A percentile compares a stretch with the other conserved stretches of the same genome.
Evolutionary conservation across 2,113 vertebrate genomes (phyloP).

Genomic region (Scortum barcoo): DNA sequence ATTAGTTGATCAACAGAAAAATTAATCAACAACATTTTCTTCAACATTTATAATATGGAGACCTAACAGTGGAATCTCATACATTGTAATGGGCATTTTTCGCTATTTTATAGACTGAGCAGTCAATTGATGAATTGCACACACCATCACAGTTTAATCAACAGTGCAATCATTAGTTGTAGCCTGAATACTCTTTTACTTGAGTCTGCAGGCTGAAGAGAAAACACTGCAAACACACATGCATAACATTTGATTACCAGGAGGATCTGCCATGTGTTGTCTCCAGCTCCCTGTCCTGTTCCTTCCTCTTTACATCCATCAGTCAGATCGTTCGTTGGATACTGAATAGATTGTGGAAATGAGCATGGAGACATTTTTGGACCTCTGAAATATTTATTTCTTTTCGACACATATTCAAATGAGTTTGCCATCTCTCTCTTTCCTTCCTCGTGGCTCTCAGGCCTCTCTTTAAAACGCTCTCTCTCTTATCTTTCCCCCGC

Average conservation of each 20-base stretch:
- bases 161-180: background rate
- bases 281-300: slow-evolving; percentile 1
- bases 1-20: too few relatives aligned
- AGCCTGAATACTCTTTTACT: background rate
- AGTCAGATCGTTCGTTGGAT: background rate
- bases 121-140: background rate
- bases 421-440: background rate
- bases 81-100: background rate
- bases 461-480: background rate
- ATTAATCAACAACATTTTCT: too few relatives aligned
- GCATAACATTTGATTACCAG: background rate
- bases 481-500: background rate
- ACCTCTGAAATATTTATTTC: slow-evolving; percentile 13
- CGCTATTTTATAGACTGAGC: background rate
- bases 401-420: background rate
- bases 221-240: background rate
- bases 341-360: background rate
- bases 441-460: background rate
- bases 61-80: background rate
- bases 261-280: background rate
- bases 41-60: background rate
- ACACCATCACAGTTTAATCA: background rate
- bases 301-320: background rate
- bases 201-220: background rate
- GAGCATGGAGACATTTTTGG: slow-evolving; percentile 3